A percentile compares a stretch with the other conserved stretches of the same genome.
These are phyloP conservation scores for Lithosia quadra DNA, from an alignment of 2,888 invertebrate species.

Conservation along the genomic window DNA sequence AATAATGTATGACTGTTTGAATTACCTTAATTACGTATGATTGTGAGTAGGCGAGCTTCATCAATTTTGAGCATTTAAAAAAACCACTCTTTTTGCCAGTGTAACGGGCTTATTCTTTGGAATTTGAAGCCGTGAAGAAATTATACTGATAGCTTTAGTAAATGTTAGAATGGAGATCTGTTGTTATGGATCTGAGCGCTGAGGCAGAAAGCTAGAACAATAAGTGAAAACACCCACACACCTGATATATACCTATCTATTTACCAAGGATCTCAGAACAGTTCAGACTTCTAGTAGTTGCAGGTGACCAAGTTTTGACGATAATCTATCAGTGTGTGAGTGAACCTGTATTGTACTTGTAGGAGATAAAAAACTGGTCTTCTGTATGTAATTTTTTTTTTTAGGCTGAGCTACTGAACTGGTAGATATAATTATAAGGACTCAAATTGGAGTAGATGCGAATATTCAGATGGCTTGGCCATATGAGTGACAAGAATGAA, in stretches of 20 bases:
- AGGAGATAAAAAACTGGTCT: background rate
- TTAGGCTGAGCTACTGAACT: background rate
- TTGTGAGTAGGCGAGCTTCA: constrained; percentile 2
- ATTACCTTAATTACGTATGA: constrained; percentile 18
- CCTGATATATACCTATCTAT: background rate
- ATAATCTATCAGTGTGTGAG: background rate
- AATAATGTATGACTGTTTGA: constrained; percentile 29
- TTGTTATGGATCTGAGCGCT: background rate
- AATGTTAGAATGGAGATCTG: background rate
- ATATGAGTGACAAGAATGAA: background rate
- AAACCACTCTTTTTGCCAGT: background rate
- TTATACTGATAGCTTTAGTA: background rate
- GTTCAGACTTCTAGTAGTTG: background rate
- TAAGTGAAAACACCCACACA: background rate
- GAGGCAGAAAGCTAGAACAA: background rate
- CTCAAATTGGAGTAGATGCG: background rate
- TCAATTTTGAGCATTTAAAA: background rate
- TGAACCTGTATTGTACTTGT: background rate
- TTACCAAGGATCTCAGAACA: background rate
- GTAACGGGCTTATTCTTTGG: constrained; percentile 5
- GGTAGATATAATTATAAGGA: background rate
- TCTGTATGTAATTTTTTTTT: background rate
- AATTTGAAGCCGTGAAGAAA: background rate
- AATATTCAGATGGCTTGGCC: no score
- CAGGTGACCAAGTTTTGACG: background rate